phyloP scores from a whole-genome alignment of 1,140 invertebrate genomes.

The Drosophila pachea region DNA sequence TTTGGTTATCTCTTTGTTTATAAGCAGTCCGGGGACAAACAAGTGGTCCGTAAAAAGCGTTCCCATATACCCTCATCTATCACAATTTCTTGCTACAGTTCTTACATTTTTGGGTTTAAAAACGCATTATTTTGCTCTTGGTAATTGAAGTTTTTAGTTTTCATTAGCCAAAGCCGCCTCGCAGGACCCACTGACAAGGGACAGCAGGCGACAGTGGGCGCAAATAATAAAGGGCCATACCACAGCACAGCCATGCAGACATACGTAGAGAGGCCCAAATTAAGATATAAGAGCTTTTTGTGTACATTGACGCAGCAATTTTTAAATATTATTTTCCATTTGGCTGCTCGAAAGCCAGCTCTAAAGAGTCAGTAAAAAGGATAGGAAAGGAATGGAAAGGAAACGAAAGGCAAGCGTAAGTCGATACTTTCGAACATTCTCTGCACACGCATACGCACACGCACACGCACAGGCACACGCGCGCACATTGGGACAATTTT shows the following conservation, averaged over 20 bases:
- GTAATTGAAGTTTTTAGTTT: conserved; percentile 79
- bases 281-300: conserved; percentile 30
- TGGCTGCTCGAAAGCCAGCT: conserved; percentile 34
- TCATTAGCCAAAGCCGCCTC: conserved; percentile 58
- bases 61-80: conserved; percentile 74
- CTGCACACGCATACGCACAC: conserved; percentile 4
- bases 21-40: conserved; percentile 56
- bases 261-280: conserved; percentile 40
- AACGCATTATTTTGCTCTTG: conserved; percentile 69
- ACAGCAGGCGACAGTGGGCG: conserved; percentile 19
- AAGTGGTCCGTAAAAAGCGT: conserved; percentile 75
- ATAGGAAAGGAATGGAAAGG: conserved; percentile 2
- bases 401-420: conserved; percentile 31
- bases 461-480: conserved; percentile 12
- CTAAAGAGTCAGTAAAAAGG: not conserved
- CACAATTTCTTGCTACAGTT: conserved; percentile 68
- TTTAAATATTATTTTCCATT: conserved; percentile 15
- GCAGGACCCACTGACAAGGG: conserved; percentile 43
- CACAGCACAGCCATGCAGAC: conserved; percentile 26
- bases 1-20: conserved; percentile 68
- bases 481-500: conserved; percentile 43
- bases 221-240: conserved; percentile 20
- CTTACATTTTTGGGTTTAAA: conserved; percentile 73
- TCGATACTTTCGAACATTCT: conserved; percentile 23
- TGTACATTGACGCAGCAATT: not conserved